Evolutionary conservation across 1,140 invertebrate genomes (phyloP).

Genomic region (Polypedilum pembai): DNA sequence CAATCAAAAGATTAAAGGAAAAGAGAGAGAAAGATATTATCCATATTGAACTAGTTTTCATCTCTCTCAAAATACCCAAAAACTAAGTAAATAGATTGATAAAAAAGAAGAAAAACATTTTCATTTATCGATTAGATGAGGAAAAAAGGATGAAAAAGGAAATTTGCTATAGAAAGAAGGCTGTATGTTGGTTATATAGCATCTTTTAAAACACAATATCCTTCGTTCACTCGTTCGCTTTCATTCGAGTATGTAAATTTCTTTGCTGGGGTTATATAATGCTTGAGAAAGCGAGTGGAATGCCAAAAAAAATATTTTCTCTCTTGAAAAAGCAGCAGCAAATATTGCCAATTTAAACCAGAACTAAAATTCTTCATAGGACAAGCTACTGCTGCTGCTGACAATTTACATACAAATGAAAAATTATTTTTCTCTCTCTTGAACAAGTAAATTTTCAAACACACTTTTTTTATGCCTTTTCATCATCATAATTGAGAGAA

Average conservation of each 20-base stretch:
- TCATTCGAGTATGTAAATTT: background rate
- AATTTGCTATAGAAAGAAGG: background rate
- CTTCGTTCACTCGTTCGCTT: no score
- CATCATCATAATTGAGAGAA: slow-evolving; percentile 14
- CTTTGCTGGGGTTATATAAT: background rate
- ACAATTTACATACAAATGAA: slow-evolving; percentile 14
- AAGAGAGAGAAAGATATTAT: background rate
- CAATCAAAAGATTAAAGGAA: slow-evolving; percentile 12
- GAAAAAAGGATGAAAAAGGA: background rate
- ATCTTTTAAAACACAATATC: no score
- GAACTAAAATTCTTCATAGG: background rate
- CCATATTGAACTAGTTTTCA: no score
- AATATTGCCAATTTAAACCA: background rate
- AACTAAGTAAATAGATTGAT: no score
- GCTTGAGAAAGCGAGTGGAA: background rate
- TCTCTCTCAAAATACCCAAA: no score
- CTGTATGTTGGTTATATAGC: no score
- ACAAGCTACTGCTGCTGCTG: background rate
- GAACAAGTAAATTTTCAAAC: background rate
- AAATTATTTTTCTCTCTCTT: background rate
- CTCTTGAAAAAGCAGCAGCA: background rate
- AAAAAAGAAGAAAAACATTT: background rate
- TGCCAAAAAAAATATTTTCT: background rate
- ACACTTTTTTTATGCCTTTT: slow-evolving; percentile 4
- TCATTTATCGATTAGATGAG: slow-evolving; percentile 3